Percentiles rank a stretch among this genome's conserved stretches.
Conservation (phyloP, 2,797 vertebrate species). For the Sandelia bainsii region DNA sequence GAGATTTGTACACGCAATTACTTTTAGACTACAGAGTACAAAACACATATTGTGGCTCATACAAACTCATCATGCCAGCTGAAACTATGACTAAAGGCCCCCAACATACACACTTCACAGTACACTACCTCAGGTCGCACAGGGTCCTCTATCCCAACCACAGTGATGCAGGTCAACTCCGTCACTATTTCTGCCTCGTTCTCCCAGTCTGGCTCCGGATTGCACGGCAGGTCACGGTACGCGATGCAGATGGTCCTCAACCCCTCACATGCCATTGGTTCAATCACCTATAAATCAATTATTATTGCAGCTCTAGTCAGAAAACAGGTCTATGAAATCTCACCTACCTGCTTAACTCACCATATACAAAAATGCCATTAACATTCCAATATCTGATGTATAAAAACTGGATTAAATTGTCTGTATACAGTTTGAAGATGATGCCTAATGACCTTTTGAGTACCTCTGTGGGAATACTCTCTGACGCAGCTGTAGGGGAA, state of each 20-base stretch:
- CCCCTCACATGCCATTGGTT: slow-evolving; percentile 94
- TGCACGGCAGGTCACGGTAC: slow-evolving; percentile 87
- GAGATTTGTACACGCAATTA: slow-evolving; percentile 13
- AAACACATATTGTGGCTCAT: background rate
- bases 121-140: slow-evolving; percentile 90
- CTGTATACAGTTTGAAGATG: slow-evolving; percentile 8
- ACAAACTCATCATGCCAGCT: background rate
- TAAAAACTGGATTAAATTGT: background rate
- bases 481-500: slow-evolving; percentile 44
- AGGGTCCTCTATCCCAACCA: slow-evolving; percentile 95
- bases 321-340: background rate
- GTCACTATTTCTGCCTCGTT: slow-evolving; percentile 89
- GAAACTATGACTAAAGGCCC: background rate
- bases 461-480: slow-evolving; percentile 23
- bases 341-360: too few species aligned
- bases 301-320: slow-evolving; percentile 19
- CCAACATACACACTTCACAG: background rate
- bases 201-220: slow-evolving; percentile 92
- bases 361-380: background rate
- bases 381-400: background rate
- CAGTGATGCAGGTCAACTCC: slow-evolving; percentile 89
- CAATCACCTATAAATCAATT: slow-evolving; percentile 84
- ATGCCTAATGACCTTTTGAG: slow-evolving; percentile 27
- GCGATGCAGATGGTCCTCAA: slow-evolving; percentile 92
- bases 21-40: slow-evolving; percentile 9